Evolutionary conservation across 2,797 vertebrate species (phyloP), one percentile per base, ranked within the genome.

Genomic region (Gobionotothen gibberifrons): DNA sequence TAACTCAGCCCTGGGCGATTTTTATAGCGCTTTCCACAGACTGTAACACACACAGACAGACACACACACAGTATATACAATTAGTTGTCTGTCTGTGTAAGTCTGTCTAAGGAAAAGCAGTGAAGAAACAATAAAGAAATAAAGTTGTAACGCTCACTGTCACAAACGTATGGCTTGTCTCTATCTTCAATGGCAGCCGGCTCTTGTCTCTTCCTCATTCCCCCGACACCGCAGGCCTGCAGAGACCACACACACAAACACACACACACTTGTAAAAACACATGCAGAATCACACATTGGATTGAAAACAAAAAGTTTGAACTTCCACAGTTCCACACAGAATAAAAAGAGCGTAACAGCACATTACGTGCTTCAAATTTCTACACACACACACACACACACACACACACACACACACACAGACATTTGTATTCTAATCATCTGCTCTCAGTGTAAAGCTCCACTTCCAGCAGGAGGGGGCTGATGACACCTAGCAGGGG

Each of bases 161-260:
- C 97, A 91, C 97, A 98, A 85, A 98, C 96, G 84, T 98, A 98
- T 87, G 97, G 97, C 91, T 98, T 98, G 95, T 98, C 97, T 89
- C 97, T 91, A 84, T 98, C 97, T 92, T 98, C 97, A 81, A 96
- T 91, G 64, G 96, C 91, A 70, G 95, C 90, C 0, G 94, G 91
- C 63, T 97, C 97, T 87, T 97, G 96, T 85, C 96, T 95, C 93
- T 98, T 98, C 81, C 97, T 95, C 94, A 97, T 95, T 43, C 96
- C 96, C 55, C 97, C 97, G 5, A 97, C 96, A 63, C 97, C 96
- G 13, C 93, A 97, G 36, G 96, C 95, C 97, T 98, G 87, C 9
- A 70, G 74, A 49, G 49, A 58, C 62, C 43, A 72, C 68, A 71
- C 59, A 55, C 53, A 79, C 64, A 73, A 16, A 55, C 47, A 75